Evolutionary conservation across 2,797 vertebrate species (phyloP), one percentile per base, ranked within the genome.

Genomic region (Acanthurus lineatus): DNA sequence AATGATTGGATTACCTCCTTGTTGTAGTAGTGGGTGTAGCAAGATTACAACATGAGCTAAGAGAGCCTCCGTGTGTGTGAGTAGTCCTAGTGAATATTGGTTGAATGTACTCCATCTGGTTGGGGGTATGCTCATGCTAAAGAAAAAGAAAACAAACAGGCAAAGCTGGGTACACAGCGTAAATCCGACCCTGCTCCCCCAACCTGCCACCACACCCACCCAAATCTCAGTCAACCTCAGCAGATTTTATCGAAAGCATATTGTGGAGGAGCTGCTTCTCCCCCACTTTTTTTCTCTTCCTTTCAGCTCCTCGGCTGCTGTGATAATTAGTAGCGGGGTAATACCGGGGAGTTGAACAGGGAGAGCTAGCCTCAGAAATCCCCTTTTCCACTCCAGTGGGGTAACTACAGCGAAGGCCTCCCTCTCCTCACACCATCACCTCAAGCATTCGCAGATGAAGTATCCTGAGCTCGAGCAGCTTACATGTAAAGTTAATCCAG

Each of bases 281-380:
- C 67, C 66, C 72, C 57, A 53, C 65, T 52, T 63, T 32, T 32
- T 69, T 67, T 67, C 52, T 28, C 47, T 71, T 48, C 65, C 77
- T 81, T 82, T 84, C 73, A 19, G 74, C 81, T 86, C 63, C 76
- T 85, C 59, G 78, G 87, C 88, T 82, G 73, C 87, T 84, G 84
- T 84, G 89, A 93, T 94, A 92, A 93, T 93, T 92, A 91, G 87
- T 80, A 88, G 92, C 75, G 83, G 85, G 85, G 83, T 90, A 84
- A 91, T 83, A 73, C 80, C 12, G 74, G 92, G 73, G 77, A 32
- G 67, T 77, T 83, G 77, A 88, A 79, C 48, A 68, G 40, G 87
- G 76, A 88, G 76, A 76, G 59, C 73, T 5, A 76, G 93, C 79
- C 93, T 67, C 94, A 94, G 82, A 93, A 96, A 86, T 96, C 95